Percentiles rank a stretch among this genome's conserved stretches.
Evolutionary conservation across 2,888 invertebrate species (phyloP).

Genomic region (Eurois occulta): DNA sequence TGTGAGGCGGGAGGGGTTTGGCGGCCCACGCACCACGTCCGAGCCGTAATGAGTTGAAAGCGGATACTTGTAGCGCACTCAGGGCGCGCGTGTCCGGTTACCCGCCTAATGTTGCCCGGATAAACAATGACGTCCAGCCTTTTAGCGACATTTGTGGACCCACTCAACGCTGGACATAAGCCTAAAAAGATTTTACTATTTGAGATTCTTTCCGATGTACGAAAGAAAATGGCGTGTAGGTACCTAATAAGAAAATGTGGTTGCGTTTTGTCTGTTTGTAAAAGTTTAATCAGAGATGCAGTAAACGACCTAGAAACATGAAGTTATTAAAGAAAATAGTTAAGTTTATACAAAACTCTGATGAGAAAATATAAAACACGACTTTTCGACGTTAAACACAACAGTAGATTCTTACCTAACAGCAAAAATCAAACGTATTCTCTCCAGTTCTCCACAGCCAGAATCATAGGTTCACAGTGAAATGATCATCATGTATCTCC

Average conservation of each 20-base stretch:
- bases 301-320: neutral
- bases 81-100: constrained; percentile 90
- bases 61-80: constrained; percentile 91
- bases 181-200: constrained; percentile 90
- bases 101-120: constrained; percentile 90
- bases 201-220: constrained; percentile 82
- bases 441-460: neutral
- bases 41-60: constrained; percentile 90
- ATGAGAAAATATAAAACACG: neutral
- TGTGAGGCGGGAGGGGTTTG: constrained; percentile 68
- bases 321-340: neutral
- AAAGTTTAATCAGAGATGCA: constrained; percentile 9
- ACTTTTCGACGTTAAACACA: neutral
- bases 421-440: no score
- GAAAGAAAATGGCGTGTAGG: constrained; percentile 66
- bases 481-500: neutral
- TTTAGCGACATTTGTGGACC: constrained; percentile 91
- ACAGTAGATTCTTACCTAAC: neutral
- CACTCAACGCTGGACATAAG: constrained; percentile 89
- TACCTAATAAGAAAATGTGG: constrained; percentile 65
- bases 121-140: constrained; percentile 91
- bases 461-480: neutral
- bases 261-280: constrained; percentile 32
- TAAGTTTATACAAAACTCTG: no score
- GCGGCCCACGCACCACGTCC: constrained; percentile 89